These are phyloP conservation scores for Tribolium freemani DNA, from an alignment of 2,888 invertebrate genomes.

Conservation along the genomic window DNA sequence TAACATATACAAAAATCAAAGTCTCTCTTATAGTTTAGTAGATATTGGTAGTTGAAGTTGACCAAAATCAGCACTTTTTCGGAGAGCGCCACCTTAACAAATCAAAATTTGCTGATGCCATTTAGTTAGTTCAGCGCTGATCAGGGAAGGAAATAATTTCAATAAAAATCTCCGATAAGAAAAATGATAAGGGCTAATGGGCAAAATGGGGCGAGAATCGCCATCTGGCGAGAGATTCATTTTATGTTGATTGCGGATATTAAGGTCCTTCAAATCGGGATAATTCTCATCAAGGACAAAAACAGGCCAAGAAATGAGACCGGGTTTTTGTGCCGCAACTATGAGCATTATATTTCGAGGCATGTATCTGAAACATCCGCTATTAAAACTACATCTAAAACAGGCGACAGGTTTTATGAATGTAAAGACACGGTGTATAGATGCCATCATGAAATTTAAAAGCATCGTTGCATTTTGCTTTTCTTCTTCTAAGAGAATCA, in stretches of 20 bases:
- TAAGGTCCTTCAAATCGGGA: not conserved
- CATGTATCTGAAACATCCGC: not conserved
- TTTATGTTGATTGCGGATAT: constrained; percentile 10
- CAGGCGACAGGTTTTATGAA: constrained; percentile 11
- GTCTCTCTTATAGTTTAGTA: too few species aligned
- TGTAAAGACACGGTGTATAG: constrained; percentile 8
- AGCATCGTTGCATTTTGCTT: constrained; percentile 1
- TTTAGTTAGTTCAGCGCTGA: too few species aligned
- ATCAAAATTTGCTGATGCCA: too few species aligned
- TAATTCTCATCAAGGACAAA: not conserved
- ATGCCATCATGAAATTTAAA: constrained; percentile 13
- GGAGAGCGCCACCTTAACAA: too few species aligned
- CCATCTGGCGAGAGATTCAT: constrained; percentile 8
- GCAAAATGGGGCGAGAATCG: too few species aligned
- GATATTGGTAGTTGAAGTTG: too few species aligned
- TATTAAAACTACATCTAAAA: not conserved
- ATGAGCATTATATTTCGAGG: constrained; percentile 1
- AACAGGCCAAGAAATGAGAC: not conserved
- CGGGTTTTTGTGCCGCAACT: not conserved
- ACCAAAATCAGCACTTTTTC: too few species aligned
- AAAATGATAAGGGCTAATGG: constrained; percentile 24
- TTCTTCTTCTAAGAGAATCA: constrained; percentile 21
- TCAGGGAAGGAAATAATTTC: not conserved
- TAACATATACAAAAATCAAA: too few species aligned
- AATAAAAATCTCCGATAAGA: constrained; percentile 11